Evolutionary conservation across 2,113 vertebrate species (phyloP).

Genomic region (Petromus typicus): DNA sequence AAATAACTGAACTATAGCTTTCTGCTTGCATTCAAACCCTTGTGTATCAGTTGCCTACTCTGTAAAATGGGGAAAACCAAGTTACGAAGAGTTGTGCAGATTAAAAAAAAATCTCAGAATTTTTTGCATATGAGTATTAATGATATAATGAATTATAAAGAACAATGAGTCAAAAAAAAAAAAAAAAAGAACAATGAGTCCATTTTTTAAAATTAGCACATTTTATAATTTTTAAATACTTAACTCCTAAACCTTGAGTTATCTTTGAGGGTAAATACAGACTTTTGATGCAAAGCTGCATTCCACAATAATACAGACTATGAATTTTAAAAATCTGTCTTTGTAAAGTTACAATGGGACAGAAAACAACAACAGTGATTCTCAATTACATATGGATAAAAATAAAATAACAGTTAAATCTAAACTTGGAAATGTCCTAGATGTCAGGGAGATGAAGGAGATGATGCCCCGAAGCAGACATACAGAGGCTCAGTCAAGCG

Average conservation of each 20-base stretch:
- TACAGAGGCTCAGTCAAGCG: not conserved
- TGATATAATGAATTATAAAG: not conserved
- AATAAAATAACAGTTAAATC: not conserved
- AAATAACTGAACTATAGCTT: not conserved
- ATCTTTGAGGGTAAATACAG: not conserved
- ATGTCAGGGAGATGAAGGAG: not conserved
- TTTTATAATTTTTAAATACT: not conserved
- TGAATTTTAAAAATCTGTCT: not conserved
- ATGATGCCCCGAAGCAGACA: not conserved
- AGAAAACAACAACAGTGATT: not conserved
- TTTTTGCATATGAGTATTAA: not conserved
- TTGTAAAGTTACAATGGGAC: not conserved
- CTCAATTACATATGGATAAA: not conserved
- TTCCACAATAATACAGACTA: slow-evolving; percentile 12
- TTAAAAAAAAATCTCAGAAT: not conserved
- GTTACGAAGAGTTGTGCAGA: not conserved
- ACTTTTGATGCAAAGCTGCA: not conserved
- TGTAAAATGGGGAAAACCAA: not conserved
- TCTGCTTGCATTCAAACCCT: not conserved
- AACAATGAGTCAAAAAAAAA: not conserved
- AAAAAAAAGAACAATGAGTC: not conserved
- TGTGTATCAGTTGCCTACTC: not conserved
- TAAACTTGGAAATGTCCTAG: not conserved
- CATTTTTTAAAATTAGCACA: not conserved
- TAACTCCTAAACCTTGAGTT: not conserved